Conservation (phyloP, 2,888 invertebrate species). For the Malacosoma neustria region DNA sequence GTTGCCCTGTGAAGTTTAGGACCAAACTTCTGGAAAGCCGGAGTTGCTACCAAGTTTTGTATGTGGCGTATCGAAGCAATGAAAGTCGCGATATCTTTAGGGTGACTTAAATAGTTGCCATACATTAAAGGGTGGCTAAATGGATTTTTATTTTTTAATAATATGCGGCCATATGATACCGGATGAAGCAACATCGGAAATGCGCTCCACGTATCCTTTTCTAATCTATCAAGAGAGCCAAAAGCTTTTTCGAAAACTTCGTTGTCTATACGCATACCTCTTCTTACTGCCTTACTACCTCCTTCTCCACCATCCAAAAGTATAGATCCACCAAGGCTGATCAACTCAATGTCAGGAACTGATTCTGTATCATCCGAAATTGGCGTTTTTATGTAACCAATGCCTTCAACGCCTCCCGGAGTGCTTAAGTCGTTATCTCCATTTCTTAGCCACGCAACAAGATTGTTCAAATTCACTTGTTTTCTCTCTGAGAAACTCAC, state of each 20-base stretch:
- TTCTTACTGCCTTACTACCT: constrained; percentile 55
- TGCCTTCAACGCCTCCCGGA: constrained; percentile 80
- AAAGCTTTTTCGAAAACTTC: constrained; percentile 73
- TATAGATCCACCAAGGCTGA: constrained; percentile 77
- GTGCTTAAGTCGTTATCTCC: constrained; percentile 62
- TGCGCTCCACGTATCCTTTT: constrained; percentile 74
- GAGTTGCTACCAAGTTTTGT: constrained; percentile 72
- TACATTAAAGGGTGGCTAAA: constrained; percentile 84
- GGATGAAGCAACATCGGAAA: constrained; percentile 84
- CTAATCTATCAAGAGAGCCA: constrained; percentile 54
- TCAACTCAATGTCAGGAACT: constrained; percentile 80
- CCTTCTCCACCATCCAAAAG: constrained; percentile 71
- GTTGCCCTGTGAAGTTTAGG: constrained; percentile 65
- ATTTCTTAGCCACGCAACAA: constrained; percentile 41
- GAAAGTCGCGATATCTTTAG: constrained; percentile 73
- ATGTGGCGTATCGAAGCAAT: constrained; percentile 77
- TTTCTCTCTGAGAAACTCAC: constrained; percentile 40
- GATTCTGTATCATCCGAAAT: constrained; percentile 71
- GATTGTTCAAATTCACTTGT: constrained; percentile 17
- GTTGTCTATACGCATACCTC: constrained; percentile 72
- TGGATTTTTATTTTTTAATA: constrained; percentile 82
- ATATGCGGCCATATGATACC: constrained; percentile 80
- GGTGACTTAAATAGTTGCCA: constrained; percentile 85
- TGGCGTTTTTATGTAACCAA: constrained; percentile 78
- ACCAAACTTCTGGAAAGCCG: constrained; percentile 75